Evolutionary conservation across 2,888 invertebrate genomes (phyloP).

Genomic region (Campoplex nolae): DNA sequence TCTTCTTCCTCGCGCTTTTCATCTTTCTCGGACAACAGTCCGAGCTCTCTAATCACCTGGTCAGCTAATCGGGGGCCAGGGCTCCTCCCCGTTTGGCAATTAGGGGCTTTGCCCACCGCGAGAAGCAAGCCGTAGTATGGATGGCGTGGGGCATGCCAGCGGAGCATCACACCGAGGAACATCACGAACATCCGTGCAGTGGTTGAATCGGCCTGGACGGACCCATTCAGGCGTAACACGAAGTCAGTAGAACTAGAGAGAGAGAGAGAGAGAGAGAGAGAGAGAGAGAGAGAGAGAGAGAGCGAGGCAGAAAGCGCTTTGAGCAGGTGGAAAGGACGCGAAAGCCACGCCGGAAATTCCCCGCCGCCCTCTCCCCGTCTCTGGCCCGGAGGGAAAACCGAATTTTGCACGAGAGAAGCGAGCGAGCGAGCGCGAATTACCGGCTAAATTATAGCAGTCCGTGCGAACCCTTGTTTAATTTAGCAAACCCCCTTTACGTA

Average conservation of each 20-base stretch:
- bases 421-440: slow-evolving; percentile 60
- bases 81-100: slow-evolving; percentile 68
- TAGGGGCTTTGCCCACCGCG: slow-evolving; percentile 58
- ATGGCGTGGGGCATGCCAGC: slow-evolving; percentile 46
- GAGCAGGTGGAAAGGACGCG: slow-evolving; percentile 35
- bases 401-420: slow-evolving; percentile 47
- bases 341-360: slow-evolving; percentile 39
- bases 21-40: slow-evolving; percentile 41
- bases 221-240: slow-evolving; percentile 29
- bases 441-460: slow-evolving; percentile 77
- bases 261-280: slow-evolving; percentile 2
- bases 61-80: slow-evolving; percentile 63
- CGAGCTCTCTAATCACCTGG: slow-evolving; percentile 68
- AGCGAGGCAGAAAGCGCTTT: slow-evolving; percentile 2
- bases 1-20: slow-evolving; percentile 24
- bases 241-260: slow-evolving; percentile 51
- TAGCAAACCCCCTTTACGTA: slow-evolving; percentile 73
- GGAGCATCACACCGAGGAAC: slow-evolving; percentile 58
- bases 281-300: slow-evolving; percentile 7
- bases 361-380: slow-evolving; percentile 1
- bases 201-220: slow-evolving; percentile 61
- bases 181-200: slow-evolving; percentile 71
- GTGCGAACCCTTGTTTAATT: slow-evolving; percentile 79
- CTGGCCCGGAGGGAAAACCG: slow-evolving; percentile 32
- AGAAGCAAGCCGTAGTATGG: slow-evolving; percentile 32